Percentiles rank a stretch among this genome's conserved stretches.
These are phyloP conservation scores for Platysternon megacephalum DNA, from an alignment of 2,113 vertebrate genomes.

Conservation along the genomic window DNA sequence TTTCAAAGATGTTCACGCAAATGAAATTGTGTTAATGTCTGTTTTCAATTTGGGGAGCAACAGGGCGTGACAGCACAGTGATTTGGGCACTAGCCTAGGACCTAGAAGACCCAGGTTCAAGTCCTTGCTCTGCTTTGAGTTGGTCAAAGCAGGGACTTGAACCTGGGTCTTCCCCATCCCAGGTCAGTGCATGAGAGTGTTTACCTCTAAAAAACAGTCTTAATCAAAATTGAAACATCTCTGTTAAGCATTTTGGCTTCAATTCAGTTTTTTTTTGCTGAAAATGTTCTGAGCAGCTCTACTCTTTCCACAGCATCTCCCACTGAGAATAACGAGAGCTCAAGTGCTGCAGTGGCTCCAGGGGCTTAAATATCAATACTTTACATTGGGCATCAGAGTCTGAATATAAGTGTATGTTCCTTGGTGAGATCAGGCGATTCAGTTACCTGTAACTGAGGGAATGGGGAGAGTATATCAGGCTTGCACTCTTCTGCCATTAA, in stretches of 20 bases:
- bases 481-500: conserved; percentile 88
- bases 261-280: background rate
- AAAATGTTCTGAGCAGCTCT: background rate
- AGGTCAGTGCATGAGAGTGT: background rate
- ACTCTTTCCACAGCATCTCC: background rate
- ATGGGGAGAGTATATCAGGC: conserved; percentile 78
- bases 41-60: background rate
- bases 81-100: background rate
- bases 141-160: background rate
- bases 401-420: background rate
- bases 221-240: background rate
- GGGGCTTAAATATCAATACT: background rate
- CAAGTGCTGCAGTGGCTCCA: background rate
- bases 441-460: conserved; percentile 76
- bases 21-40: background rate
- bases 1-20: too few relatives aligned
- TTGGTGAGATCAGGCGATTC: background rate
- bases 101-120: background rate
- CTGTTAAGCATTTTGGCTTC: background rate
- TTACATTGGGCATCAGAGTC: background rate
- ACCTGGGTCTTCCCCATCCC: background rate
- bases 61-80: background rate
- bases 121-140: background rate
- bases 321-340: background rate
- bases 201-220: background rate